These are phyloP conservation scores for Mycteria americana DNA, from an alignment of 2,797 vertebrate species.

Conservation along the genomic window DNA sequence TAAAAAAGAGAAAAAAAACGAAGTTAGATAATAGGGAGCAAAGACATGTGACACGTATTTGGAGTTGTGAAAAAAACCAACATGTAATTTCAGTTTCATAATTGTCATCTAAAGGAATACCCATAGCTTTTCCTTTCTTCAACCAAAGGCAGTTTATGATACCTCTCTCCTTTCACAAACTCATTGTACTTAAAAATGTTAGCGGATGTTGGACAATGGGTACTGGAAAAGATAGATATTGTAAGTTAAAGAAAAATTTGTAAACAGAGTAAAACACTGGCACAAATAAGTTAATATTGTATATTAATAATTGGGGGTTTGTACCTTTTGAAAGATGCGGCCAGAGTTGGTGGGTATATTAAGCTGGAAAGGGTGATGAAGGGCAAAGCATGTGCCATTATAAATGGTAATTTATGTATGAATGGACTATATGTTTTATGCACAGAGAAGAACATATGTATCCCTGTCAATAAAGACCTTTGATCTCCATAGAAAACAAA, in stretches of 20 bases:
- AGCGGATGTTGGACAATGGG: neutral
- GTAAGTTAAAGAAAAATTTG: neutral
- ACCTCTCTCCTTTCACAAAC: neutral
- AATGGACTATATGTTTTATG: neutral
- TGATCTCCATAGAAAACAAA: neutral
- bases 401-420: neutral
- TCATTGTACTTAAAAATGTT: neutral
- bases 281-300: neutral
- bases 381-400: neutral
- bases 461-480: neutral
- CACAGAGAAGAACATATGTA: neutral
- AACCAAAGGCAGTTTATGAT: neutral
- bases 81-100: neutral
- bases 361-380: neutral
- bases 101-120: neutral
- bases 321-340: neutral
- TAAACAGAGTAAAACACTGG: neutral
- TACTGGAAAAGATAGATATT: neutral
- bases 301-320: neutral
- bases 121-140: neutral
- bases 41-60: neutral
- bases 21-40: neutral
- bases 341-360: neutral
- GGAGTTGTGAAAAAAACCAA: neutral
- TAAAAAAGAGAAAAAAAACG: neutral